A percentile compares a stretch with the other conserved stretches of the same genome.
Conservation (phyloP, 2,797 vertebrate genomes). For the Crax fasciolata region DNA sequence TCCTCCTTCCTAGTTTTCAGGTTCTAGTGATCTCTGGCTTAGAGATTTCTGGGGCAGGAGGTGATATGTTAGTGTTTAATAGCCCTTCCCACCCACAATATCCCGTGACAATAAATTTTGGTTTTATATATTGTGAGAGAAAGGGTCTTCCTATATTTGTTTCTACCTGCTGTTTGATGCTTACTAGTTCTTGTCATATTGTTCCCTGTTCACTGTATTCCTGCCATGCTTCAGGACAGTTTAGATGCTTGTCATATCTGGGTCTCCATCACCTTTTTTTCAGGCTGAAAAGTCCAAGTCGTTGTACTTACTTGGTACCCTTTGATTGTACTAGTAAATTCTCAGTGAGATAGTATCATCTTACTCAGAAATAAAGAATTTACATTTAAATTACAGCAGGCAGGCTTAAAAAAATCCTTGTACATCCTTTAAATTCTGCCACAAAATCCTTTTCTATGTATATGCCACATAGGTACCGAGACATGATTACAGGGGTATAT, state of each 20-base stretch:
- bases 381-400: background rate
- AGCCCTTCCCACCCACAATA: background rate
- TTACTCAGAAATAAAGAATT: background rate
- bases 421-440: background rate
- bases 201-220: background rate
- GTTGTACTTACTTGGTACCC: background rate
- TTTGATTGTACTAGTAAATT: background rate
- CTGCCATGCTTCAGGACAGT: background rate
- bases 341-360: background rate
- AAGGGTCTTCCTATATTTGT: slow-evolving; percentile 27
- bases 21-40: background rate
- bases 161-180: slow-evolving; percentile 23
- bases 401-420: accelerated
- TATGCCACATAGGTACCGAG: background rate
- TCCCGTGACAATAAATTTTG: background rate
- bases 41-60: slow-evolving; percentile 4
- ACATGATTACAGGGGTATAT: background rate
- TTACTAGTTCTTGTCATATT: slow-evolving; percentile 5
- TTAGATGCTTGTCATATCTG: background rate
- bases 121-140: background rate
- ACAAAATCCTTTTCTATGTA: background rate
- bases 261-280: background rate
- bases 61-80: slow-evolving; percentile 10
- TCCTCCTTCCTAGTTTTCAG: slow-evolving; percentile 10
- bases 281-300: background rate